phyloP scores from a whole-genome alignment of 2,888 invertebrate species.

The Rugalucina vietnamica region DNA sequence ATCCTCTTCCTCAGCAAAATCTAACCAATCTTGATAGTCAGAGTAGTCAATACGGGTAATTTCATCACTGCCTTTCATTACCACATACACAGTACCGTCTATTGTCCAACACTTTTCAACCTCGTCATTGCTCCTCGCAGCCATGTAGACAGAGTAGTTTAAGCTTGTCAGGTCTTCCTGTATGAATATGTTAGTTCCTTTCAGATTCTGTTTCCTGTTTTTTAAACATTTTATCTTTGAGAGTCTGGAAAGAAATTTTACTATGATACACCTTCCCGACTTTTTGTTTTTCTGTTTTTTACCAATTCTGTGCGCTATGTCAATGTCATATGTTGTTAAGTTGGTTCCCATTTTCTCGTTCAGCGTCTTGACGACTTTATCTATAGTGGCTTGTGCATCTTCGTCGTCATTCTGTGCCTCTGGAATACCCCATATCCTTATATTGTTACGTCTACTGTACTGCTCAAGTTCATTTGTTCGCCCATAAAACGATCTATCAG shows the following conservation, averaged over 20 bases:
- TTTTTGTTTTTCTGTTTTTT: background rate
- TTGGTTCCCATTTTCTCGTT: conserved; percentile 4
- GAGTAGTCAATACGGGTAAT: background rate
- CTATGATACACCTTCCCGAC: conserved; percentile 2
- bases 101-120: background rate
- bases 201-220: background rate
- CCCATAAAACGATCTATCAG: background rate
- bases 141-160: background rate
- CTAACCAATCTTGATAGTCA: background rate
- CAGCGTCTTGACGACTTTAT: background rate
- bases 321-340: background rate
- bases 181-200: conserved; percentile 6
- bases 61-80: background rate
- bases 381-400: background rate
- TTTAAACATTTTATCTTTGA: background rate
- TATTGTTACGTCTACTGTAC: conserved; percentile 6
- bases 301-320: conserved; percentile 9
- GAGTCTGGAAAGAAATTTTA: background rate
- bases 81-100: background rate
- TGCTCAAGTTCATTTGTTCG: background rate
- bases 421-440: background rate
- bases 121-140: background rate
- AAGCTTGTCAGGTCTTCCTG: conserved; percentile 4
- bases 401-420: background rate
- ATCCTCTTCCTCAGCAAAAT: background rate